Evolutionary conservation across 2,888 invertebrate species (phyloP), one percentile per base, ranked within the genome.

Genomic region (Anthophora plumipes): DNA sequence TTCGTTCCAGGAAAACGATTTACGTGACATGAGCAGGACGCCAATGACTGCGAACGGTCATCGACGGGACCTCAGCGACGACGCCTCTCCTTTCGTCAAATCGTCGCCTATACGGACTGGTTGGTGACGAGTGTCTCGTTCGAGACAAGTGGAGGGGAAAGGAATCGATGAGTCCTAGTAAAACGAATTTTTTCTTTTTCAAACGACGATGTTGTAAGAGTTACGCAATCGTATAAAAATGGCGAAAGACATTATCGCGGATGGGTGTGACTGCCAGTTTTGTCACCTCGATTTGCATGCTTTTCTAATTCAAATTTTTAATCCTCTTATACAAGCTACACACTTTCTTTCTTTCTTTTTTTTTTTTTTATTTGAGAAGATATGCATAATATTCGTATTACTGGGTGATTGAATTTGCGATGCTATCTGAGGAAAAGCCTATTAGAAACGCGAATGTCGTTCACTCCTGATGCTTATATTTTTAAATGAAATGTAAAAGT

Each of bases 1-100:
- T 88, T 90, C 88, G 90, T 88, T 88, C 84, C 82, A 86, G 79
- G 89, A 84, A 85, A 84, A 88, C 83, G 85, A 86, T 89, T 86
- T 87, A 85, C 85, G 87, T 85, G 88, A 87, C 82, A 80, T 64
- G 77, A 84, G 67, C 67, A 66, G 77, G 82, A 88, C 87, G 87
- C 81, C 87, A 87, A 87, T 86, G 83, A 87, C 78, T 87, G 82
- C 76, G 70, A 80, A 75, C 66, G 73, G 83, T 87, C 83, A 77
- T 85, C 83, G 79, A 52, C 77, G 69, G 73, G 77, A n/a, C 66
- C 63, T 69, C 71, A 54, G 69, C 17, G 55, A 31, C 74, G 57
- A 66, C 63, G 82, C 63, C 66, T 77, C 37, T 61, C 59, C 67
- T 43, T 12, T 67, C 66, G 52, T 66, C 48, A 43, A 57, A 73